Conservation (phyloP, 2,888 invertebrate genomes). For the Cryptocheilus praepositus region DNA sequence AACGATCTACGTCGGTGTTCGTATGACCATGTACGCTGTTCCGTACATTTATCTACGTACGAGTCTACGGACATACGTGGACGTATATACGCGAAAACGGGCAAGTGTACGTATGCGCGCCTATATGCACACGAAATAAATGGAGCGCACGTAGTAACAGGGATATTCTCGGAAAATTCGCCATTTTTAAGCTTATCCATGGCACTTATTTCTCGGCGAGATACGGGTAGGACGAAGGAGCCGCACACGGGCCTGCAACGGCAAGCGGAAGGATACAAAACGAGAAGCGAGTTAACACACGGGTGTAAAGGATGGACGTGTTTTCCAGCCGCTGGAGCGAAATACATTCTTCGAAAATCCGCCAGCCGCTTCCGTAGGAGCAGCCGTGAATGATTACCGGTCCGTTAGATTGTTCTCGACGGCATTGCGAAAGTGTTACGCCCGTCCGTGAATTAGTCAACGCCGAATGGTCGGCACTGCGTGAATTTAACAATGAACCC, state of each 20-base stretch:
- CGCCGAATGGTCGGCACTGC: too few species aligned
- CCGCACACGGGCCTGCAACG: slow-evolving; percentile 19
- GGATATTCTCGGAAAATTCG: slow-evolving; percentile 44
- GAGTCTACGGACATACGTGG: neutral
- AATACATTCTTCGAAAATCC: slow-evolving; percentile 32
- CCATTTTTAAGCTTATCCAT: slow-evolving; percentile 48
- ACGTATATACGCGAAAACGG: neutral
- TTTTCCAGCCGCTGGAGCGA: slow-evolving; percentile 37
- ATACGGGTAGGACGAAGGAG: slow-evolving; percentile 28
- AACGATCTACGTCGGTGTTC: neutral
- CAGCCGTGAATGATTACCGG: slow-evolving; percentile 18
- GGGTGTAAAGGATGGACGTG: slow-evolving; percentile 44
- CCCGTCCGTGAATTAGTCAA: too few species aligned
- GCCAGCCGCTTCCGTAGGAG: slow-evolving; percentile 18
- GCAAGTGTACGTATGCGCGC: neutral
- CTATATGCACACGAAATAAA: slow-evolving; percentile 30
- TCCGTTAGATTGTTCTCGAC: neutral
- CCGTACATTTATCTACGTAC: too few species aligned
- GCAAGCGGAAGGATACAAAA: slow-evolving; percentile 43
- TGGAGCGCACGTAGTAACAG: slow-evolving; percentile 28
- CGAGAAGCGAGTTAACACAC: slow-evolving; percentile 25
- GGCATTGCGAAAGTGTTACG: too few species aligned
- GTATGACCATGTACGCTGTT: neutral
- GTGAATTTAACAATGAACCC: too few species aligned
- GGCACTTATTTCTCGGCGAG: slow-evolving; percentile 45